phyloP scores from a whole-genome alignment of 1,140 invertebrate genomes.

The Drosophila kikkawai region DNA sequence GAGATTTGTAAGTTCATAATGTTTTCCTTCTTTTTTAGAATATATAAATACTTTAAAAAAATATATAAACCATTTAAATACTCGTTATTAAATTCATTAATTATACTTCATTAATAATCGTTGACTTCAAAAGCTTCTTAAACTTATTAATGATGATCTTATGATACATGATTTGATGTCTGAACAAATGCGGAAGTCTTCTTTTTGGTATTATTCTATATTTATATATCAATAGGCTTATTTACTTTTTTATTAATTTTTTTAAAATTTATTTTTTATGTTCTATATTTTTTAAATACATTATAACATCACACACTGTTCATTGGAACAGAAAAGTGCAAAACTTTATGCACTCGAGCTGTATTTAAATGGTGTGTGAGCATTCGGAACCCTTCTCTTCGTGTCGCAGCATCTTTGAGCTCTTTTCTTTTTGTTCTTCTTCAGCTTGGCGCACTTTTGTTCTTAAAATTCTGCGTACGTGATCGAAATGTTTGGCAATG shows the following conservation, averaged over 20 bases:
- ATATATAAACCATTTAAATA: neutral
- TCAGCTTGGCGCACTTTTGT: conserved; percentile 44
- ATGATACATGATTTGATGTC: neutral
- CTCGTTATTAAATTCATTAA: neutral
- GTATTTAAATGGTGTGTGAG: conserved; percentile 59
- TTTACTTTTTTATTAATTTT: neutral
- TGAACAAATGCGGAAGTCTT: neutral
- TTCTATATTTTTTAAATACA: neutral
- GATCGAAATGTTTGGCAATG: conserved; percentile 57
- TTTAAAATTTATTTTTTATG: too few relatives aligned
- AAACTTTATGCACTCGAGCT: conserved; percentile 56
- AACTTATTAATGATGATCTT: neutral
- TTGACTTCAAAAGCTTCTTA: neutral
- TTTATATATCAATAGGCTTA: neutral
- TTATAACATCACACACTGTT: neutral
- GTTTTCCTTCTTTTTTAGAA: neutral
- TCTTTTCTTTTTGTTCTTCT: conserved; percentile 10
- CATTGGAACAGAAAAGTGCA: conserved; percentile 8
- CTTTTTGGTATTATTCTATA: neutral
- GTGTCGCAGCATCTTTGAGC: conserved; percentile 48
- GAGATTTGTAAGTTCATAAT: neutral
- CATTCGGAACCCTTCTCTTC: conserved; percentile 42
- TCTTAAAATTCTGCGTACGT: conserved; percentile 60
- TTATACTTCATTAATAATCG: neutral
- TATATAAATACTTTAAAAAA: neutral